Evolutionary conservation across 2,888 invertebrate genomes (phyloP).

Genomic region (Drosophila pseudotakahashii): DNA sequence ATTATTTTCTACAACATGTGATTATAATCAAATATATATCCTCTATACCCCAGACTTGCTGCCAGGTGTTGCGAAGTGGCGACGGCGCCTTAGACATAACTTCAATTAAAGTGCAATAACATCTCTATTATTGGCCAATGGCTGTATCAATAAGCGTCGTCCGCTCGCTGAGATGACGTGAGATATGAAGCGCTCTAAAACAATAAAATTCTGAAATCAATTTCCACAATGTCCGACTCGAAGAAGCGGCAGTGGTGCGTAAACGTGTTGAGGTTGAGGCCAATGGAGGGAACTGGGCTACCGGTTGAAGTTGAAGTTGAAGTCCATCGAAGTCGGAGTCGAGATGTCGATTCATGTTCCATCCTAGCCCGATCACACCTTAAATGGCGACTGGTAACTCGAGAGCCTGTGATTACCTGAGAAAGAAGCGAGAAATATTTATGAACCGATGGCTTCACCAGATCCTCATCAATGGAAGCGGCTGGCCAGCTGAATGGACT

Average conservation of each 20-base stretch:
- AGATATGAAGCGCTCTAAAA: constrained; percentile 71
- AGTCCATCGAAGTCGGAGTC: constrained; percentile 13
- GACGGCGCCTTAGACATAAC: constrained; percentile 57
- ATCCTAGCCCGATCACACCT: constrained; percentile 68
- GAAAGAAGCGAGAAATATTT: constrained; percentile 69
- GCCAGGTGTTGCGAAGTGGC: constrained; percentile 24
- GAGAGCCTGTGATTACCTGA: constrained; percentile 69
- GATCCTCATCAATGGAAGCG: constrained; percentile 64
- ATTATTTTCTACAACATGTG: neutral
- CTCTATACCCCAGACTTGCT: neutral
- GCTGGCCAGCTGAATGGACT: constrained; percentile 35
- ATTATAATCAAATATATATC: too few species aligned
- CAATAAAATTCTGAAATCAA: constrained; percentile 74
- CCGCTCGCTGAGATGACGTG: constrained; percentile 60
- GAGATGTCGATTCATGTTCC: constrained; percentile 34
- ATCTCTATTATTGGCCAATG: constrained; percentile 75
- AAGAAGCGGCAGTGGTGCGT: constrained; percentile 64
- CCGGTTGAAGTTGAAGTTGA: constrained; percentile 34
- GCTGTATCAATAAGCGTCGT: constrained; percentile 64
- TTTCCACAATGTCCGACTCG: constrained; percentile 59
- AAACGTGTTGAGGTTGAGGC: constrained; percentile 67
- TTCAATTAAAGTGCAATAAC: constrained; percentile 79
- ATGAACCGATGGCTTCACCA: constrained; percentile 67
- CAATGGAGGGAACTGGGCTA: constrained; percentile 39
- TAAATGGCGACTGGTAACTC: constrained; percentile 71